Evolutionary conservation across 2,888 invertebrate species (phyloP).

Genomic region (Uloborus plumipes): DNA sequence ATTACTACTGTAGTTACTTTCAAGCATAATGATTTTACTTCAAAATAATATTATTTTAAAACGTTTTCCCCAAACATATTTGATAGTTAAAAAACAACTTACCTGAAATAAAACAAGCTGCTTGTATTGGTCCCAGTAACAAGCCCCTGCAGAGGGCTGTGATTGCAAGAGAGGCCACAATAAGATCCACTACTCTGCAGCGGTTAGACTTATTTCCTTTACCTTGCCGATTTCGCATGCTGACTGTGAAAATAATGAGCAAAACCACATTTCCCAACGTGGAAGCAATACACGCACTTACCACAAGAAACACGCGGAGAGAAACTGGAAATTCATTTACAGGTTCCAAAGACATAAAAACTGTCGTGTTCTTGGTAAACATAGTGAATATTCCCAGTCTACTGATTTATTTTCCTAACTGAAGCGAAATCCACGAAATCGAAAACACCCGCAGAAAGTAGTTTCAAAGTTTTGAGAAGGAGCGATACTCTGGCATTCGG

Average conservation of each 20-base stretch:
- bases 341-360: not conserved
- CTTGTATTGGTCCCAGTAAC: constrained; percentile 25
- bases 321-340: constrained; percentile 6
- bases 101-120: constrained; percentile 45
- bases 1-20: too few species aligned
- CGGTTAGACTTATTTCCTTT: constrained; percentile 16
- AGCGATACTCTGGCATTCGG: too few species aligned
- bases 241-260: constrained; percentile 26
- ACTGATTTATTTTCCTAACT: too few species aligned
- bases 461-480: too few species aligned
- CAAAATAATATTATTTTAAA: too few species aligned
- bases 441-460: too few species aligned
- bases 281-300: constrained; percentile 23
- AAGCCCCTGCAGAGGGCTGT: constrained; percentile 25
- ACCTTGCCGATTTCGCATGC: constrained; percentile 3
- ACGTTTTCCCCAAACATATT: too few species aligned
- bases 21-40: too few species aligned
- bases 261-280: constrained; percentile 39
- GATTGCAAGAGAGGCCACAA: constrained; percentile 37
- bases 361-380: not conserved
- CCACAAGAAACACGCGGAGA: constrained; percentile 20
- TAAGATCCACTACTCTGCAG: constrained; percentile 38
- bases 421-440: too few species aligned
- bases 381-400: too few species aligned
- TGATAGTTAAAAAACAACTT: constrained; percentile 6